These are phyloP conservation scores for Eulemur mongoz DNA, from an alignment of 2,797 vertebrate genomes.

Conservation along the genomic window DNA sequence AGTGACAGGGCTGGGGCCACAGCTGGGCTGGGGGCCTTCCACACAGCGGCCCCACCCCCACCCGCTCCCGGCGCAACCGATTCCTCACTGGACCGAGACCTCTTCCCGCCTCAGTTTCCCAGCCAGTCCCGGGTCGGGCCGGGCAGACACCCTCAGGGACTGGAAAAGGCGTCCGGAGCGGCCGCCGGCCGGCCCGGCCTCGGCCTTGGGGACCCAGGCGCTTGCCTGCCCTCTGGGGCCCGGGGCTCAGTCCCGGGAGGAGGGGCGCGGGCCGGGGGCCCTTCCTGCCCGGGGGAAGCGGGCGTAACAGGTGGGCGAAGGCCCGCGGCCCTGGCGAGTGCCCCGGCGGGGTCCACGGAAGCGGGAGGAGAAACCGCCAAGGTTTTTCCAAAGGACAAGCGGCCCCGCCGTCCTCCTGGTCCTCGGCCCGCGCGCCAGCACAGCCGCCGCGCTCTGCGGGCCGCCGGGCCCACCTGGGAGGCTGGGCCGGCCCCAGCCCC, in stretches of 20 bases:
- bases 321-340: neutral
- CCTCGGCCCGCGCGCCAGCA: constrained; percentile 36
- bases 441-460: neutral
- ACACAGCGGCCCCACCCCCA: too few relatives aligned
- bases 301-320: constrained; percentile 75
- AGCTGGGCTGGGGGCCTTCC: neutral
- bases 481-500: neutral
- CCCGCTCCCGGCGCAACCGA: neutral
- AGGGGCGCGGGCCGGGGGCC: neutral
- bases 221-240: neutral
- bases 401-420: constrained; percentile 11
- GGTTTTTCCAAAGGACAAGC: constrained; percentile 72
- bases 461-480: constrained; percentile 33
- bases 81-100: neutral
- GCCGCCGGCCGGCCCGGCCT: neutral
- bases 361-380: constrained; percentile 35
- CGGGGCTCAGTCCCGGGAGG: neutral
- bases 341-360: neutral
- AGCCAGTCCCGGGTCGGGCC: neutral
- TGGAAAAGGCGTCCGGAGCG: neutral
- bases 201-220: neutral
- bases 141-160: neutral
- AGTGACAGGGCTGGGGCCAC: neutral
- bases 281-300: neutral
- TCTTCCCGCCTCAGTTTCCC: constrained; percentile 14